Conservation (phyloP, 2,113 vertebrate genomes). For the Microcebus jonahi region DNA sequence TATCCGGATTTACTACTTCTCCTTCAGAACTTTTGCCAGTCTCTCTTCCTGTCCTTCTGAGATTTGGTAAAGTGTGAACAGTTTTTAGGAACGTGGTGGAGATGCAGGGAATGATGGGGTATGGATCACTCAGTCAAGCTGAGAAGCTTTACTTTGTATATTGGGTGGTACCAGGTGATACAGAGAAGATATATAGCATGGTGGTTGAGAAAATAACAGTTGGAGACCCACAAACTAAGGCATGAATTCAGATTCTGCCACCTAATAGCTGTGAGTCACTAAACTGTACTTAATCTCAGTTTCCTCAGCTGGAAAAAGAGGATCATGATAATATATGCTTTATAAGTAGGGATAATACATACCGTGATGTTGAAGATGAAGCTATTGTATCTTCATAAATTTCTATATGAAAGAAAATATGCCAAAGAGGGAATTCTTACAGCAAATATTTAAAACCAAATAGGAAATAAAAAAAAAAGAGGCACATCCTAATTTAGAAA, state of each 20-base stretch:
- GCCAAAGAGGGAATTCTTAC: constrained; percentile 33
- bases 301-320: constrained; percentile 20
- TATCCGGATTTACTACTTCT: not conserved
- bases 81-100: not conserved
- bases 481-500: constrained; percentile 34
- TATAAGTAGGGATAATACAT: not conserved
- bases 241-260: not conserved
- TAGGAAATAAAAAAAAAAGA: not conserved
- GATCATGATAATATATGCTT: not conserved
- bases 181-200: not conserved
- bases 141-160: not conserved
- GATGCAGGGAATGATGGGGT: not conserved
- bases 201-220: not conserved
- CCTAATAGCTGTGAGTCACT: not conserved
- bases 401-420: not conserved
- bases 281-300: constrained; percentile 9
- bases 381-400: not conserved
- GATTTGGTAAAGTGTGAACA: not conserved
- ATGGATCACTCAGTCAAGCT: not conserved
- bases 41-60: not conserved
- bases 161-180: not conserved
- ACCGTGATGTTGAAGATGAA: not conserved
- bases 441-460: constrained; percentile 32
- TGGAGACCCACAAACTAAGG: not conserved
- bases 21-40: not conserved